A percentile compares a stretch with the other conserved stretches of the same genome.
These are phyloP conservation scores for Telmatherina bonti DNA, from an alignment of 2,797 vertebrate genomes.

Conservation along the genomic window DNA sequence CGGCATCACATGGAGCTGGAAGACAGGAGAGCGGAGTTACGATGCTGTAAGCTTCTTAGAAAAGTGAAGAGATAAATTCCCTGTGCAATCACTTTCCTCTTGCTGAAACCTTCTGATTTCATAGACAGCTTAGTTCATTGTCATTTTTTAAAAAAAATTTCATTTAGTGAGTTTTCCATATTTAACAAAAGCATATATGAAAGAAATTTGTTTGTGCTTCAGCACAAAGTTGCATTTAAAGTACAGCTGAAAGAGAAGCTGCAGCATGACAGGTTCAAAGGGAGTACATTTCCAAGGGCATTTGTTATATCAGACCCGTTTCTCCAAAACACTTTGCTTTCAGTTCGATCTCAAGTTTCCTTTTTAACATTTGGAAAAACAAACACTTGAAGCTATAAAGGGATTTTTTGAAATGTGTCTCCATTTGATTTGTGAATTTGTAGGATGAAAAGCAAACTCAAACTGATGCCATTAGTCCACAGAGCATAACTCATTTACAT, in stretches of 20 bases:
- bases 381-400: slow-evolving; percentile 49
- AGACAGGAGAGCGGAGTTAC: slow-evolving; percentile 35
- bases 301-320: slow-evolving; percentile 62
- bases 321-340: slow-evolving; percentile 63
- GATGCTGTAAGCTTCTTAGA: not conserved
- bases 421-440: not conserved
- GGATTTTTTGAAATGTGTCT: slow-evolving; percentile 27
- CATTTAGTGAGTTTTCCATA: slow-evolving; percentile 2
- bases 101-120: not conserved
- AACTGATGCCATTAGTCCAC: slow-evolving; percentile 20
- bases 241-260: slow-evolving; percentile 38
- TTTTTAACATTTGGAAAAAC: slow-evolving; percentile 70
- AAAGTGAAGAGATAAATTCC: not conserved
- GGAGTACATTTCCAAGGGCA: slow-evolving; percentile 60
- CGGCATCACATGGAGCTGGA: slow-evolving; percentile 95
- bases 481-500: slow-evolving; percentile 9
- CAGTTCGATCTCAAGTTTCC: slow-evolving; percentile 68
- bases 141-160: not conserved
- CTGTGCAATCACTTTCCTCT: not conserved
- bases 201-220: slow-evolving; percentile 12
- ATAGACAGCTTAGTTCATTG: not conserved
- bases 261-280: slow-evolving; percentile 42
- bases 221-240: slow-evolving; percentile 35
- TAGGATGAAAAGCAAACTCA: slow-evolving; percentile 12
- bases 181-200: slow-evolving; percentile 10